Percentiles rank a stretch among this genome's conserved stretches.
Evolutionary conservation across 1,140 invertebrate species (phyloP).

Genomic region (Drosophila jambulina): DNA sequence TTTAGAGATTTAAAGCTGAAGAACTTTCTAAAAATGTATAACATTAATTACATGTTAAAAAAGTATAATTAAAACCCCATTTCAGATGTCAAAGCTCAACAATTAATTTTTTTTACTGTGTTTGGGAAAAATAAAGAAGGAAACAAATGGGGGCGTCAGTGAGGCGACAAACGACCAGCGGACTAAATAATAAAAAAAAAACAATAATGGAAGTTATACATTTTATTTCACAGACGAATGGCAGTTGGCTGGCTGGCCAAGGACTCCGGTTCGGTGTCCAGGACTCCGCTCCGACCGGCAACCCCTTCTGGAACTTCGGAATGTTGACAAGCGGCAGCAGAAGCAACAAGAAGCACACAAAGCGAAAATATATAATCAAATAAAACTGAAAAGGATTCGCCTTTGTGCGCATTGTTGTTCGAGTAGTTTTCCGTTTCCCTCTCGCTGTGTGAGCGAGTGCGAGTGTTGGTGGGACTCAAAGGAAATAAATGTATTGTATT

Average conservation of each 20-base stretch:
- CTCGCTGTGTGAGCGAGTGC: constrained; percentile 1
- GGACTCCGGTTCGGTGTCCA: constrained; percentile 20
- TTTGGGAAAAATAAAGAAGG: neutral
- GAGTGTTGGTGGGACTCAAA: constrained; percentile 51
- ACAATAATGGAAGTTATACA: constrained; percentile 76
- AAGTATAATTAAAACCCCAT: neutral
- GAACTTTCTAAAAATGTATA: neutral
- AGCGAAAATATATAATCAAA: constrained; percentile 44
- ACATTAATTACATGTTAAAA: neutral
- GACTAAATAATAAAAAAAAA: constrained; percentile 42
- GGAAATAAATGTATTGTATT: constrained; percentile 73
- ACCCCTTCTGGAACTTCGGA: constrained; percentile 20
- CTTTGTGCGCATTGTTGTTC: constrained; percentile 78
- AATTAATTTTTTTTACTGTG: constrained; percentile 11
- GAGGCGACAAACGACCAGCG: constrained; percentile 41
- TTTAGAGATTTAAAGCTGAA: neutral
- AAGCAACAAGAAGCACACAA: constrained; percentile 41
- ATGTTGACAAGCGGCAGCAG: constrained; percentile 61
- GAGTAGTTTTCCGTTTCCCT: constrained; percentile 65
- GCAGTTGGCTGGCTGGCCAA: constrained; percentile 49
- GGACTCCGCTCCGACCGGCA: constrained; percentile 7
- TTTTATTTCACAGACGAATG: constrained; percentile 62
- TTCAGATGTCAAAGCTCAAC: neutral
- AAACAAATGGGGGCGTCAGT: constrained; percentile 25
- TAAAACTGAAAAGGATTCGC: constrained; percentile 69